Evolutionary conservation across 2,797 vertebrate genomes (phyloP).

Genomic region (Coregonus ussuriensis): DNA sequence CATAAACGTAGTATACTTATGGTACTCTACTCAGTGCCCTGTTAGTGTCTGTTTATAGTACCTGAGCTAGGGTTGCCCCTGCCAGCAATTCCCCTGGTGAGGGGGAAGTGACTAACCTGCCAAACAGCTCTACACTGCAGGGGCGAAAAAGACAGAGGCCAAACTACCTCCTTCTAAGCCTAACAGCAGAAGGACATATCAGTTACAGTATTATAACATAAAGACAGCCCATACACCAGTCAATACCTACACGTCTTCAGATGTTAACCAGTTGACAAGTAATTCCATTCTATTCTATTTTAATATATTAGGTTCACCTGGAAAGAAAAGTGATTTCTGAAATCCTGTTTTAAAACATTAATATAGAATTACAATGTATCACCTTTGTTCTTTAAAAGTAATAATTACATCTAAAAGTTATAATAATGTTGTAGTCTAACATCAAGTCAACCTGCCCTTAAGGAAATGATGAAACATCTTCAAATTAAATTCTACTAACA

Average conservation of each 20-base stretch:
- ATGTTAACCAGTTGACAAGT: neutral
- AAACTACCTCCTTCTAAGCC: conserved; percentile 58
- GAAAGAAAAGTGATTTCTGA: neutral
- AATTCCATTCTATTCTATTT: neutral
- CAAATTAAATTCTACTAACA: neutral
- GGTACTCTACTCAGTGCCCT: neutral
- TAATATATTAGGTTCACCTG: neutral
- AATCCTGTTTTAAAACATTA: neutral
- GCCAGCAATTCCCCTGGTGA: conserved; percentile 74
- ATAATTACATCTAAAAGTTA: neutral
- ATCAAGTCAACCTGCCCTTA: neutral
- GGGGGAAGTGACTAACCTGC: conserved; percentile 66
- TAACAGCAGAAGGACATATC: conserved; percentile 51
- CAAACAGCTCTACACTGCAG: conserved; percentile 73
- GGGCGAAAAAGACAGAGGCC: conserved; percentile 58
- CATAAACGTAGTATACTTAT: neutral
- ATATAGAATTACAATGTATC: neutral
- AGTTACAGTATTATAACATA: conserved; percentile 12
- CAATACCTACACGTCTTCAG: neutral
- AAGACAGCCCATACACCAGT: conserved; percentile 1
- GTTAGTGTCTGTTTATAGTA: conserved; percentile 41
- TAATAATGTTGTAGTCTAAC: neutral
- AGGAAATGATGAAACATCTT: neutral
- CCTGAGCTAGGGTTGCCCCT: conserved; percentile 61
- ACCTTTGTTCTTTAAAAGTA: neutral